Evolutionary conservation across 1,140 invertebrate genomes (phyloP).

Genomic region (Aradophagus sp.): DNA sequence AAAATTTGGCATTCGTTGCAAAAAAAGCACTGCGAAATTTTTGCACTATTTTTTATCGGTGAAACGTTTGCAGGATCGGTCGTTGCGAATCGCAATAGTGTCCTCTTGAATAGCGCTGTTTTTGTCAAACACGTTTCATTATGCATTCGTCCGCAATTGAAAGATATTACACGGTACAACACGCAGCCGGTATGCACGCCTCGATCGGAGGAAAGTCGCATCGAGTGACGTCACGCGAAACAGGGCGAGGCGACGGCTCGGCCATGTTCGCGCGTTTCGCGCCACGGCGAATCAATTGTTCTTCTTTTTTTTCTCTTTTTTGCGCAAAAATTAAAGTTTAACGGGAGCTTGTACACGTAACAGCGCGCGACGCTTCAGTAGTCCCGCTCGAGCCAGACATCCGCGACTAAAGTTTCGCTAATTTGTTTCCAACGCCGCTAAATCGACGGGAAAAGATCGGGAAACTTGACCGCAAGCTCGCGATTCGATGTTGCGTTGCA

Average conservation of each 20-base stretch:
- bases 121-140: conserved; percentile 46
- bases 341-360: conserved; percentile 29
- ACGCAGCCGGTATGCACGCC: conserved; percentile 38
- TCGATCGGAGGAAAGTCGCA: conserved; percentile 46
- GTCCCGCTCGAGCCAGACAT: conserved; percentile 24
- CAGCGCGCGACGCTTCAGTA: conserved; percentile 42
- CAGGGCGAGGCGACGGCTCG: conserved; percentile 51
- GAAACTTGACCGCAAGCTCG: no score
- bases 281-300: conserved; percentile 52
- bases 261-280: conserved; percentile 50
- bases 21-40: no score
- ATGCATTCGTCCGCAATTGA: conserved; percentile 47
- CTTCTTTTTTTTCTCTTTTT: conserved; percentile 49
- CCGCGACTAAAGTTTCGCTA: conserved; percentile 47
- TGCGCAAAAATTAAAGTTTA: conserved; percentile 49
- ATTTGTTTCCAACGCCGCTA: conserved; percentile 27
- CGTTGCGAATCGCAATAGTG: conserved; percentile 5
- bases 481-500: no score
- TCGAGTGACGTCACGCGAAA: conserved; percentile 53
- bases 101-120: conserved; percentile 5
- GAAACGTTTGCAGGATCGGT: conserved; percentile 7
- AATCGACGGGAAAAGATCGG: not conserved
- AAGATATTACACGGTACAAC: conserved; percentile 54
- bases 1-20: no score
- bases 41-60: not conserved